Percentiles rank a stretch among this genome's conserved stretches.
phyloP scores from a whole-genome alignment of 2,113 vertebrate genomes.

The Gavia stellata region DNA sequence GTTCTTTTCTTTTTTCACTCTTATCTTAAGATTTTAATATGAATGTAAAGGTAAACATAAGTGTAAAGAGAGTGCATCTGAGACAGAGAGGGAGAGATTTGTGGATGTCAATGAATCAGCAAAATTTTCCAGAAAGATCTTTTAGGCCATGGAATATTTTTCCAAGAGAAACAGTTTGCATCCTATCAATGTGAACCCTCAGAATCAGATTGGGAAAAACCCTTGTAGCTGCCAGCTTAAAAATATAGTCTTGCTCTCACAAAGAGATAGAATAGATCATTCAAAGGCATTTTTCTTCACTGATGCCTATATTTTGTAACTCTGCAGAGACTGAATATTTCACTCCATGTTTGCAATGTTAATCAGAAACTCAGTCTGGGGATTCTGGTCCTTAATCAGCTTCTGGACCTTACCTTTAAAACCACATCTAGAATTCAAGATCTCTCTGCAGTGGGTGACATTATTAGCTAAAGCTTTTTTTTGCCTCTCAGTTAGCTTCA shows the following conservation, averaged over 20 bases:
- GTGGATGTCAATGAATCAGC: neutral
- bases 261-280: neutral
- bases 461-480: neutral
- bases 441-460: neutral
- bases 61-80: neutral
- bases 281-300: neutral
- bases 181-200: neutral
- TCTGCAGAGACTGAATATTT: neutral
- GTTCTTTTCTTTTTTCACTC: neutral
- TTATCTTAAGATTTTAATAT: neutral
- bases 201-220: neutral
- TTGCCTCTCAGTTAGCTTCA: neutral
- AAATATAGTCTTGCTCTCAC: neutral
- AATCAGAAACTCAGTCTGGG: constrained; percentile 10
- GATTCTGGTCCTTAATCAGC: constrained; percentile 16
- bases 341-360: neutral
- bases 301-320: neutral
- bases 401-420: neutral
- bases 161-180: neutral
- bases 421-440: neutral
- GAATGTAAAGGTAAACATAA: neutral
- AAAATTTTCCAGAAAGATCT: neutral
- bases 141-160: neutral
- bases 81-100: neutral
- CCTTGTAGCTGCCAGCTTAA: neutral